Base-by-base conservation (phyloP, 2,888 invertebrate species). In the Rotaria socialis region DNA sequence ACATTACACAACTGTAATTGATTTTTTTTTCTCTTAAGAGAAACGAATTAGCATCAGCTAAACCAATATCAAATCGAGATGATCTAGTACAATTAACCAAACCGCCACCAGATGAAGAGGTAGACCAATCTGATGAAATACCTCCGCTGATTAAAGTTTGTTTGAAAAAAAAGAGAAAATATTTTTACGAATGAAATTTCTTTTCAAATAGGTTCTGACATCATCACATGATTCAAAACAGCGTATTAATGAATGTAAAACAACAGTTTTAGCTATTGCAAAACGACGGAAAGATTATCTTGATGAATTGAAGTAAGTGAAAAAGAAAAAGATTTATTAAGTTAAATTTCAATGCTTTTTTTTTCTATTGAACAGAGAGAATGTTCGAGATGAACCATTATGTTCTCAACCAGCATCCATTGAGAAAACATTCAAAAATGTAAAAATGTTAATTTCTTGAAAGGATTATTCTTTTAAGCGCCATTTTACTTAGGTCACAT, bases 211-310 rank as follows among this genome's bases (percentile, higher is more conserved):
- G 67, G 80, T 80, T 47, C 47, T 80, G 22, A 47, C 47, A 47
- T 80, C 80, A 47, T 47, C 80, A 22, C 80, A 22, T 47, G 47
- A 80, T 47, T 19, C n/a, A 47, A 24, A 80, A 47, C 11, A 80
- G 47, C 80, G 80, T 47, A 80, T 80, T 47, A n/a, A 43, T 47
- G 24, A 80, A 47, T 47, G 47, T n/a, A 80, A 80, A 80, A 24
- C 47, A 47, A 80, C 80, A 80, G 80, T 80, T 22, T 10, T 80
- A 80, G 47, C 80, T 47, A 43, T 80, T n/a, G 80, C 80, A 47
- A 80, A 80, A 43, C 22, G n/a, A n/a, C 47, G 80, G 47, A 80
- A 80, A 47, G 24, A 22, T n/a, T 80, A 19, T 47, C 16, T 80
- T 14, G n/a, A 80, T 14, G 14, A 80, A 47, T 7, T 80, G 4